Conservation (phyloP, 2,888 invertebrate genomes). For the Neoscelio sp. region DNA sequence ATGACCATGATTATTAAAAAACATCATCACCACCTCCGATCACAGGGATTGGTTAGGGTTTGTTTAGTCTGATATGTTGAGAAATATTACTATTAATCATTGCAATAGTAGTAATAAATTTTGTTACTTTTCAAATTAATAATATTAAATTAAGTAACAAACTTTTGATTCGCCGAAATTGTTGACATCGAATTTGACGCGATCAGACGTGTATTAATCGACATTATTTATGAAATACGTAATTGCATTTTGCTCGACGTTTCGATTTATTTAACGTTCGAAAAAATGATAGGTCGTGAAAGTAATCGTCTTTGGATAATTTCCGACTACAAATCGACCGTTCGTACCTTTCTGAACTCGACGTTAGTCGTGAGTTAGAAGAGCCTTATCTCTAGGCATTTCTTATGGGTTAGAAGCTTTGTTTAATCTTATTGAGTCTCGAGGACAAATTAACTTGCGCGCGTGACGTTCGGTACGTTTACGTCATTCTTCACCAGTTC, state of each 20-base stretch:
- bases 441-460: conserved; percentile 57
- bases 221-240: conserved; percentile 29
- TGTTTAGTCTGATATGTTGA: too few species aligned
- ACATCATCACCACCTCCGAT: too few species aligned
- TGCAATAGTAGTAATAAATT: too few species aligned
- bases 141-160: too few species aligned
- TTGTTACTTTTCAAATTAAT: too few species aligned
- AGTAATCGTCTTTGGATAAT: conserved; percentile 38
- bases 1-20: too few species aligned
- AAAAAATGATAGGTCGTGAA: conserved; percentile 44
- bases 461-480: conserved; percentile 41
- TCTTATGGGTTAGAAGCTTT: conserved; percentile 61
- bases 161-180: too few species aligned
- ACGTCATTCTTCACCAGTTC: conserved; percentile 17
- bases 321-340: conserved; percentile 35
- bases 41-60: too few species aligned
- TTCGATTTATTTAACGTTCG: conserved; percentile 42
- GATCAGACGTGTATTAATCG: conserved; percentile 28
- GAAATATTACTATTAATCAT: too few species aligned
- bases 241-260: conserved; percentile 19
- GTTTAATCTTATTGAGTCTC: conserved; percentile 54
- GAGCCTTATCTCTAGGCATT: conserved; percentile 47
- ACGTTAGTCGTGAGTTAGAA: conserved; percentile 34
- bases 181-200: too few species aligned
- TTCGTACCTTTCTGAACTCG: conserved; percentile 36